These are phyloP conservation scores for Halesus radiatus DNA, from an alignment of 1,140 invertebrate species.

Conservation along the genomic window DNA sequence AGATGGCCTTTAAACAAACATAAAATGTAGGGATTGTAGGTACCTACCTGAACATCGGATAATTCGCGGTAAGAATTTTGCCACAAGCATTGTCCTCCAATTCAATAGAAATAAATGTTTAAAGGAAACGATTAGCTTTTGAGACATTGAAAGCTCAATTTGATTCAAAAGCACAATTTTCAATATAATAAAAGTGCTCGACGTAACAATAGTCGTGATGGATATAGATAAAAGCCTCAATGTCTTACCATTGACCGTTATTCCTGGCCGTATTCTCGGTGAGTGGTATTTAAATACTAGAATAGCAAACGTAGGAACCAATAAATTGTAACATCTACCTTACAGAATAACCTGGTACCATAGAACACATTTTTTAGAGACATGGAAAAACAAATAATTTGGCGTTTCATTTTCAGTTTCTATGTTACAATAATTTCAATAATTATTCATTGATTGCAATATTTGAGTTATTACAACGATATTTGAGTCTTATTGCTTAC, in stretches of 20 bases:
- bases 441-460: no score
- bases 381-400: no score
- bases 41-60: no score
- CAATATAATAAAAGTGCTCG: not conserved
- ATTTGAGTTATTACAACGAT: no score
- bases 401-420: no score
- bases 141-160: conserved; percentile 11
- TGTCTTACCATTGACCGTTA: conserved; percentile 19
- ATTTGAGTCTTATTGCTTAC: no score
- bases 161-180: not conserved
- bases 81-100: no score
- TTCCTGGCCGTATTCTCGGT: not conserved
- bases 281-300: conserved; percentile 46
- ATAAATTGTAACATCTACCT: conserved; percentile 51
- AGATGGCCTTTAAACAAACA: no score
- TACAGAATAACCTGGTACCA: not conserved
- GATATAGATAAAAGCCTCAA: conserved; percentile 1
- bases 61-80: no score
- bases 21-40: no score
- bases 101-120: not conserved
- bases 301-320: conserved; percentile 42
- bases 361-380: no score
- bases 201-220: not conserved
- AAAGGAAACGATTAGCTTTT: not conserved
- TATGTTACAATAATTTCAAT: no score